Percentiles rank a stretch among this genome's conserved stretches.
phyloP scores from a whole-genome alignment of 2,797 vertebrate species.

The Margarornis squamiger region DNA sequence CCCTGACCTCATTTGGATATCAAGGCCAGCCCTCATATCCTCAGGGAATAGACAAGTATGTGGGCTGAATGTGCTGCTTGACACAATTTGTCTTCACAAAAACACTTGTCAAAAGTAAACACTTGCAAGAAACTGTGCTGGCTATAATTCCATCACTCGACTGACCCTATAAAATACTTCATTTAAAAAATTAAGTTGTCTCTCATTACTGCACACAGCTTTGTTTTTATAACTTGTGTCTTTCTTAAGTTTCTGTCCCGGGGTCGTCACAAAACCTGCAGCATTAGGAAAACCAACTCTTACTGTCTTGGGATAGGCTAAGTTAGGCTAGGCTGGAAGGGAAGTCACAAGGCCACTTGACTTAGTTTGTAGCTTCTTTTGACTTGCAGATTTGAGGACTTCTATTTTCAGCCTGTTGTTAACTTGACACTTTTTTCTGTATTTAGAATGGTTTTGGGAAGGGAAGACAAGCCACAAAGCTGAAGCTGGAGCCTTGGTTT shows the following conservation, averaged over 20 bases:
- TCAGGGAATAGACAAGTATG: not conserved
- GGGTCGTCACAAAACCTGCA: not conserved
- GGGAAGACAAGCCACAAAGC: not conserved
- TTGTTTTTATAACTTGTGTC: not conserved
- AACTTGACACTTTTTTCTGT: not conserved
- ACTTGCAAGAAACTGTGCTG: not conserved
- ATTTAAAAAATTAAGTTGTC: not conserved
- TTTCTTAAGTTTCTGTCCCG: not conserved
- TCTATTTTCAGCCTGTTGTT: not conserved
- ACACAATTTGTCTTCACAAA: slow-evolving; percentile 5
- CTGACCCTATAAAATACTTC: not conserved
- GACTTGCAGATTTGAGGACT: not conserved
- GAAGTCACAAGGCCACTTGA: not conserved
- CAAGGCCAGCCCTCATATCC: not conserved
- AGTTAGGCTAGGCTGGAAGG: not conserved
- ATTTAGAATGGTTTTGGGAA: not conserved
- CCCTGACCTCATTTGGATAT: slow-evolving; percentile 19
- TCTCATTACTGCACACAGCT: not conserved
- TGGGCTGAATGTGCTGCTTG: not conserved
- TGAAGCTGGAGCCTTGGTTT: not conserved
- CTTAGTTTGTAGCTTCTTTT: not conserved
- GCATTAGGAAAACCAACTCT: not conserved
- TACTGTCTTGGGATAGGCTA: not conserved
- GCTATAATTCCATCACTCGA: not conserved
- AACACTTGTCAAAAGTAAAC: slow-evolving; percentile 30